Evolutionary conservation across 2,113 vertebrate species (phyloP).

Genomic region (Pseudopodoces humilis): DNA sequence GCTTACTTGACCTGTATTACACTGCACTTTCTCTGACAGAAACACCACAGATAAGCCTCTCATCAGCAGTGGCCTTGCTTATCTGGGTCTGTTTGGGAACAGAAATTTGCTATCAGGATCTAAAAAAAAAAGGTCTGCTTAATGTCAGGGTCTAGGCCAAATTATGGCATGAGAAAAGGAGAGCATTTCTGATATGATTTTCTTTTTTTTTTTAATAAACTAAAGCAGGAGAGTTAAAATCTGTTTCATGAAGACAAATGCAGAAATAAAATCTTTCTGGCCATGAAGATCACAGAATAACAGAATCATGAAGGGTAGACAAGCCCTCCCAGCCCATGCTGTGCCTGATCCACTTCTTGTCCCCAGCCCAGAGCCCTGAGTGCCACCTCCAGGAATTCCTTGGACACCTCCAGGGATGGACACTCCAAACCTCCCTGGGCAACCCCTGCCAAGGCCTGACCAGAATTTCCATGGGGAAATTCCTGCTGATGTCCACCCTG

Average conservation of each 20-base stretch:
- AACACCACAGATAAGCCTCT: not conserved
- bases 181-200: not conserved
- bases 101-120: not conserved
- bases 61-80: not conserved
- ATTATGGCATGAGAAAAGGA: not conserved
- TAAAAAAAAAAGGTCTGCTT: not conserved
- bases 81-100: not conserved
- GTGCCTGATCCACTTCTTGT: rapidly evolving
- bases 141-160: not conserved
- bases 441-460: not conserved
- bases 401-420: not conserved
- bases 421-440: not conserved
- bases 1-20: not conserved
- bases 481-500: not conserved
- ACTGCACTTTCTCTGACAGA: not conserved
- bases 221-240: not conserved
- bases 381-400: rapidly evolving
- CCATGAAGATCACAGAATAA: not conserved
- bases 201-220: not conserved
- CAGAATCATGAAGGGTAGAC: not conserved
- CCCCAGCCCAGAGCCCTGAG: not conserved
- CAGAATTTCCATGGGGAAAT: not conserved
- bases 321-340: not conserved
- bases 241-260: not conserved
- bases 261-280: not conserved